These are phyloP conservation scores for Cheilosia pagana DNA, from an alignment of 2,888 invertebrate species.

Conservation along the genomic window DNA sequence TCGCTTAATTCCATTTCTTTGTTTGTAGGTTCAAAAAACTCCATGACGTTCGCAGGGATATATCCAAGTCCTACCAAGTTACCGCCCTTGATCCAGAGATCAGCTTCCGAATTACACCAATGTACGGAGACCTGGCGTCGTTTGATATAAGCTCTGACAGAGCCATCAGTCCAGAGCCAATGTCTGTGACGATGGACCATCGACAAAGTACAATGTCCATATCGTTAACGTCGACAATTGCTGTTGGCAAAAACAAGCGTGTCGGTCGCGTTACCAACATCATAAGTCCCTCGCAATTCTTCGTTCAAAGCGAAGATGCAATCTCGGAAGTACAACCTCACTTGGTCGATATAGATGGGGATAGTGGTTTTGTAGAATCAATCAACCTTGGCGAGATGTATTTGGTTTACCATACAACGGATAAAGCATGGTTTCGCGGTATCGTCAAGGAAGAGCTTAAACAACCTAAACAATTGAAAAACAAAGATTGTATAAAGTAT, in stretches of 20 bases:
- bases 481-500: constrained; percentile 78
- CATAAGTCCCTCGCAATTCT: constrained; percentile 85
- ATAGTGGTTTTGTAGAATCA: constrained; percentile 42
- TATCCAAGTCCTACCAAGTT: constrained; percentile 69
- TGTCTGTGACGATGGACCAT: neutral
- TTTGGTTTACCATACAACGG: constrained; percentile 85
- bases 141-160: constrained; percentile 51
- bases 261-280: constrained; percentile 45
- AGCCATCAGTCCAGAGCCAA: constrained; percentile 12
- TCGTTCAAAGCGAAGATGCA: constrained; percentile 83
- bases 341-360: constrained; percentile 37
- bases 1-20: constrained; percentile 14
- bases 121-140: constrained; percentile 75
- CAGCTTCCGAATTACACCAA: constrained; percentile 74
- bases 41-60: constrained; percentile 66
- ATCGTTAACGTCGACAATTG: constrained; percentile 33
- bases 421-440: constrained; percentile 87
- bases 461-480: constrained; percentile 76
- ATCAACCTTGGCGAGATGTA: constrained; percentile 86
- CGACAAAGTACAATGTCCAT: constrained; percentile 13
- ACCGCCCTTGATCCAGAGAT: constrained; percentile 78
- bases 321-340: constrained; percentile 42
- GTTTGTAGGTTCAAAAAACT: constrained; percentile 75
- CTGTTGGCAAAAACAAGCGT: constrained; percentile 52
- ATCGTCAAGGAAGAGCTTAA: constrained; percentile 79